Evolutionary conservation across 23 tunicate species (phyloP).

Genomic region (Botrylloides violaceus): DNA sequence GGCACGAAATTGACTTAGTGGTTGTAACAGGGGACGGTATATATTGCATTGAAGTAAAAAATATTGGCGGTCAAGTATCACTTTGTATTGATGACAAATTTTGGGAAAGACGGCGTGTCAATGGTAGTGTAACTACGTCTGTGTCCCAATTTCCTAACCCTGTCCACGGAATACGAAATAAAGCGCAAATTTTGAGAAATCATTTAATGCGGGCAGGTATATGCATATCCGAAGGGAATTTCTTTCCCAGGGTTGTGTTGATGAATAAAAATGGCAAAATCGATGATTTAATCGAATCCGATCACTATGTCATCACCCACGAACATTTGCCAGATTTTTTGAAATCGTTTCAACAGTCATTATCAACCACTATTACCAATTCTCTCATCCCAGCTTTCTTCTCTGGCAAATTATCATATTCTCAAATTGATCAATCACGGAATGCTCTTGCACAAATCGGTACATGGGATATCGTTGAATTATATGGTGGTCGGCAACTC

Average conservation of each 20-base stretch:
- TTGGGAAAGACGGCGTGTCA: conserved; percentile 47
- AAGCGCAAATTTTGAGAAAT: conserved; percentile 48
- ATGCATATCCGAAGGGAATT: conserved; percentile 30
- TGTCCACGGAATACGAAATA: conserved; percentile 32
- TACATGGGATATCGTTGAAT: conserved; percentile 82
- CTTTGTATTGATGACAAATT: conserved; percentile 33
- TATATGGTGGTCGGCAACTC: conserved; percentile 71
- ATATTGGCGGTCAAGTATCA: conserved; percentile 52
- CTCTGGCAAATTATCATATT: conserved; percentile 62
- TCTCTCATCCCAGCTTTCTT: conserved; percentile 70
- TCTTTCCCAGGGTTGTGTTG: conserved; percentile 43
- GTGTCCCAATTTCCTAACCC: conserved; percentile 53
- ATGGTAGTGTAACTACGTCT: conserved; percentile 7
- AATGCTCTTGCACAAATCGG: conserved; percentile 59
- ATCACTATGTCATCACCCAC: conserved; percentile 40
- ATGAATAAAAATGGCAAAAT: conserved; percentile 47
- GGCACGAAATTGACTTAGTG: conserved; percentile 79
- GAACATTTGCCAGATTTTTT: conserved; percentile 37
- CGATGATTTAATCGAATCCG: conserved; percentile 36
- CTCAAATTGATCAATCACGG: conserved; percentile 67
- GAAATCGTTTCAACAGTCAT: conserved; percentile 28
- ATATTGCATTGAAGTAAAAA: conserved; percentile 83
- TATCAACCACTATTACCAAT: conserved; percentile 34
- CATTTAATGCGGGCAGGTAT: conserved; percentile 76
- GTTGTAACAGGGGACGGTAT: conserved; percentile 56